Base-by-base conservation (phyloP, 35 echinoderm and acorn worm species). In the Acanthaster planci region DNA sequence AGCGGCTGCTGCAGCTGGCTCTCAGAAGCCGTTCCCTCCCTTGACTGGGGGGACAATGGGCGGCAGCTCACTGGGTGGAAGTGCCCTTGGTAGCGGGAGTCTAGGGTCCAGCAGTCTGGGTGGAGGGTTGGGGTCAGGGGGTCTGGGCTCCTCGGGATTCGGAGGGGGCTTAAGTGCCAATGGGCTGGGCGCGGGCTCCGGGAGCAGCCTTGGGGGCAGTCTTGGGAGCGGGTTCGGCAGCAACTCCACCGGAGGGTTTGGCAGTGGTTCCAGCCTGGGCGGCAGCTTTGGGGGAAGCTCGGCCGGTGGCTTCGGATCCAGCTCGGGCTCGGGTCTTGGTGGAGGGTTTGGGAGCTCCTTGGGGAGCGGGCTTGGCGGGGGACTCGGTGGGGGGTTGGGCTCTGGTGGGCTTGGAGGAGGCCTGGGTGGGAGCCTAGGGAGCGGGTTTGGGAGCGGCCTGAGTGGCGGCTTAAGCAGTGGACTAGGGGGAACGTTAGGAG, bases 1-100 rank as follows among this genome's bases (percentile, higher is more conserved):
- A 64, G 27, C 32, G 8, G 18, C 81, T 18, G 52, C 40, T 4
- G 76, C 76, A 35, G 50, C 81, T 38, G 81, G 52, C 0, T 37
- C 26, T 34, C 79, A 81, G 79, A 83, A 83, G 38, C 55, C 81
- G 8, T 83, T 83, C 54, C 53, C 51, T 32, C 81, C 81, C 16
- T 44, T 81, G 5, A 44, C 40, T 1, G 79, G 17, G 14, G 27
- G 38, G 14, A 27, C 40, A 7, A 44, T 81, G 39, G 44, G 79
- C 27, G 79, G 79, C 16, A 57, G 55, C 83, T 38, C 44, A 12
- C 59, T 51, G 0, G 59, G 58, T 31, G 83, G 64, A 1, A 34
- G 64, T 3, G 64, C 21, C 26, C 34, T 72, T 3, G 64, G 64
- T 14, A 72, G 21, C 30, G 64, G 64, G n/a, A 72, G 64, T 72